These are phyloP conservation scores for Candoia aspera DNA, from an alignment of 2,113 vertebrate genomes.

Conservation along the genomic window DNA sequence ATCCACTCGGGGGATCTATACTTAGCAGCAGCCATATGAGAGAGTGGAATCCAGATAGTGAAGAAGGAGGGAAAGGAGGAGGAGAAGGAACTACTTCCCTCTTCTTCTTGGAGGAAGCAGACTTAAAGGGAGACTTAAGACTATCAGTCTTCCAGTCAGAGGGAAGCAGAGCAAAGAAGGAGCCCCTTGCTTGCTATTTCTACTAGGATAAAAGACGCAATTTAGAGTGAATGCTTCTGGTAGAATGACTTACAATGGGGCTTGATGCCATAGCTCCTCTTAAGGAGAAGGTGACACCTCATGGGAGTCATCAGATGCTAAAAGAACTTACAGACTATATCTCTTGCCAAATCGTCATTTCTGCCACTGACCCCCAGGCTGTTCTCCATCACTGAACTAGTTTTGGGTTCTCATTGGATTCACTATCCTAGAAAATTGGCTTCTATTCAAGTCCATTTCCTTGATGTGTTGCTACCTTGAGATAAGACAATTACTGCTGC, in stretches of 20 bases:
- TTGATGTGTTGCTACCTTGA: background rate
- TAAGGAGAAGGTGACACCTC: background rate
- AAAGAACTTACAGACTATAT: background rate
- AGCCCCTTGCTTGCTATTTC: background rate
- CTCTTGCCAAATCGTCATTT: background rate
- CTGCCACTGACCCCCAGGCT: background rate
- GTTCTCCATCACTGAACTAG: background rate
- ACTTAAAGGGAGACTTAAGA: background rate
- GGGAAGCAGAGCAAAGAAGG: background rate
- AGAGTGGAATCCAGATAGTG: no score
- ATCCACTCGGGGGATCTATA: no score
- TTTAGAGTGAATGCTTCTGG: background rate
- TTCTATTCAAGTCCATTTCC: background rate
- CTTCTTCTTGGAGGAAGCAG: background rate
- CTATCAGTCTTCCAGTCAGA: background rate
- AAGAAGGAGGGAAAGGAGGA: background rate
- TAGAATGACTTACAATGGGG: background rate
- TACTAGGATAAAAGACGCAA: background rate
- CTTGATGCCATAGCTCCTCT: background rate
- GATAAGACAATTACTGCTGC: background rate
- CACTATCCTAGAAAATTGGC: background rate
- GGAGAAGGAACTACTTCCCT: background rate
- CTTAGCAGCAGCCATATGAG: no score
- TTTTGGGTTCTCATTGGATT: background rate
- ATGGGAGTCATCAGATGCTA: background rate